These are phyloP conservation scores for Onthophagus sagittarius DNA, from an alignment of 2,888 invertebrate species.

Conservation along the genomic window DNA sequence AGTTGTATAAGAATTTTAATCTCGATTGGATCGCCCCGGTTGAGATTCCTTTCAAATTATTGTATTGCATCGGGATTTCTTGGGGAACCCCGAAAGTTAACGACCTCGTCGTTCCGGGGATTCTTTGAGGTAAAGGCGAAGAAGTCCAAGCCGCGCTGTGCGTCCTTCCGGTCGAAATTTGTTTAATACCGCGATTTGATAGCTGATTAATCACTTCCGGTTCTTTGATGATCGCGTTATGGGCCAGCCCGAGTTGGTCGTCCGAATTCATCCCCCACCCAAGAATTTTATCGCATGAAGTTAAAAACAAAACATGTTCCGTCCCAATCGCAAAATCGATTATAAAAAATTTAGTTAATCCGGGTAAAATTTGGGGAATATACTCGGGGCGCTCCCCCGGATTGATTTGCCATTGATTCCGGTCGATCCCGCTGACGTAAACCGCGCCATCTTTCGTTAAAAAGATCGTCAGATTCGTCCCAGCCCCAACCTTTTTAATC, in stretches of 20 bases:
- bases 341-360: constrained; percentile 51
- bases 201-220: constrained; percentile 54
- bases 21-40: constrained; percentile 54
- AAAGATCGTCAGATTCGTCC: constrained; percentile 61
- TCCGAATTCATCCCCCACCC: constrained; percentile 64
- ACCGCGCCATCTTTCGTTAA: constrained; percentile 57
- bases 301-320: constrained; percentile 58
- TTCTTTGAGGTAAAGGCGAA: constrained; percentile 50
- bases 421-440: constrained; percentile 59
- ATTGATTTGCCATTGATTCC: constrained; percentile 57
- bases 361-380: constrained; percentile 52
- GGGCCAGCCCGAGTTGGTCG: constrained; percentile 58
- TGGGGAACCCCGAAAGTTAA: constrained; percentile 53
- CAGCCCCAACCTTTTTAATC: constrained; percentile 59
- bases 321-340: constrained; percentile 60
- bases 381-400: constrained; percentile 50
- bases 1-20: constrained; percentile 56
- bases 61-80: constrained; percentile 57
- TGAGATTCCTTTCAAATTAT: constrained; percentile 51
- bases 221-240: constrained; percentile 54
- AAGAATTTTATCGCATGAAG: constrained; percentile 55
- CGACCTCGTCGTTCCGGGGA: constrained; percentile 52
- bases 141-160: constrained; percentile 64
- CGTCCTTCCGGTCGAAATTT: constrained; percentile 60
- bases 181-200: constrained; percentile 53